Base-by-base conservation (phyloP, 2,888 invertebrate species). In the Strigamia maritima region DNA sequence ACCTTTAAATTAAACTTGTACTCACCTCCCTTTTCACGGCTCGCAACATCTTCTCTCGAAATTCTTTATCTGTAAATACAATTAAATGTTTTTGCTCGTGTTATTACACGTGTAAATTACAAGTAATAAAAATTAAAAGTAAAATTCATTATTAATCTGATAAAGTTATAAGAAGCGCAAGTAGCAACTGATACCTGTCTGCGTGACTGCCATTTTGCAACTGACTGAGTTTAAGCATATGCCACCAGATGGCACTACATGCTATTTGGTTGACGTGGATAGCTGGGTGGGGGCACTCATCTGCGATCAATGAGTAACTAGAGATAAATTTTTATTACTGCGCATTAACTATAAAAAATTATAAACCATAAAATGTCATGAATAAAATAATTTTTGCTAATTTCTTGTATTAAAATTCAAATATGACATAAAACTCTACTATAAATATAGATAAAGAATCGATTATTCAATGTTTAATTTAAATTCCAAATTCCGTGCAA, bases 11-110 rank as follows among this genome's bases (percentile, higher is more conserved):
- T 22, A 54, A 54, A 44, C 65, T 28, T 74, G 54, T 31, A 80
- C 85, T 84, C 83, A 88, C 88, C 87, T 88, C 94, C 85, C 94
- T 94, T 87, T 94, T 94, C 75, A 94, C 94, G 81, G 90, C 90
- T 77, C 91, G 90, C 81, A 94, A 92, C 82, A 94, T 89, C 83
- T 90, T 90, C 84, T 93, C 92, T 86, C 78, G 75, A 54, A 70
- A 49, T 40, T 79, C 78, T 75, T 79, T 80, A 22, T 80, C 80
- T 78, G 79, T 19, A 75, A 78, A 19, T 54, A 19, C 8, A 54
- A 19, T 22, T 8, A 19, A 19, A 54, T 4, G 54, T 3, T n/a
- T 54, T 19, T 16, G n/a, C n/a, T 19, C 6, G 22, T 2, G 22
- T 19, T 19, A 54, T 2, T 19, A 19, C 6, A n/a, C 6, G 6